A percentile compares a stretch with the other conserved stretches of the same genome.
These are phyloP conservation scores for Sebastes vulpes DNA, from an alignment of 2,797 vertebrate genomes.

Conservation along the genomic window DNA sequence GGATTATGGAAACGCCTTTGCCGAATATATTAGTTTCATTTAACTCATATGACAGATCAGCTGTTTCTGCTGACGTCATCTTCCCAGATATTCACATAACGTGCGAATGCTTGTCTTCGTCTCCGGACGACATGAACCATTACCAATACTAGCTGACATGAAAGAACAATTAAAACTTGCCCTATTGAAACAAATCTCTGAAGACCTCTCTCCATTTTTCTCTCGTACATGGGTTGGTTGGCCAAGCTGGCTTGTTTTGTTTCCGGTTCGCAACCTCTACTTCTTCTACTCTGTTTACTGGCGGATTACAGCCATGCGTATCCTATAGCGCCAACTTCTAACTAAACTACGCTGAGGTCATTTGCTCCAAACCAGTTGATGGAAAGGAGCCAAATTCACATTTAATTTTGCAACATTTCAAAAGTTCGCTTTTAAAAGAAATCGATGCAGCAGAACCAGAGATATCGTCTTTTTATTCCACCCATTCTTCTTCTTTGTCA, in stretches of 20 bases:
- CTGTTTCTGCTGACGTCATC: neutral
- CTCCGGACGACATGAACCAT: neutral
- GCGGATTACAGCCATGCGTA: neutral
- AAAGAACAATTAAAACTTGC: neutral
- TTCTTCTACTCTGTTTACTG: neutral
- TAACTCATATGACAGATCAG: neutral
- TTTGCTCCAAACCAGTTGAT: too few species aligned
- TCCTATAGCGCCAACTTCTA: neutral
- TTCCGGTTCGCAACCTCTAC: neutral
- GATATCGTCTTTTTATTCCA: neutral
- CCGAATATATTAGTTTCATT: neutral
- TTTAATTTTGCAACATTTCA: too few species aligned
- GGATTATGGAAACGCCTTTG: neutral
- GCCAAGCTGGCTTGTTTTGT: too few species aligned
- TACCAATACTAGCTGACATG: neutral
- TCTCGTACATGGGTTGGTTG: neutral
- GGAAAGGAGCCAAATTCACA: neutral
- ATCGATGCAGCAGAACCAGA: neutral
- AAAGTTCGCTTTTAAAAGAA: neutral
- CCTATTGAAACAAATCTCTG: neutral
- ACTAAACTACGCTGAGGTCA: too few species aligned
- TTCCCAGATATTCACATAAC: neutral
- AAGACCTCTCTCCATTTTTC: neutral
- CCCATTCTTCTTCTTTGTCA: neutral
- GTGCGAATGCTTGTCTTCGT: neutral